Evolutionary conservation across 2,888 invertebrate species (phyloP).

Genomic region (Hyppa rectilinea): DNA sequence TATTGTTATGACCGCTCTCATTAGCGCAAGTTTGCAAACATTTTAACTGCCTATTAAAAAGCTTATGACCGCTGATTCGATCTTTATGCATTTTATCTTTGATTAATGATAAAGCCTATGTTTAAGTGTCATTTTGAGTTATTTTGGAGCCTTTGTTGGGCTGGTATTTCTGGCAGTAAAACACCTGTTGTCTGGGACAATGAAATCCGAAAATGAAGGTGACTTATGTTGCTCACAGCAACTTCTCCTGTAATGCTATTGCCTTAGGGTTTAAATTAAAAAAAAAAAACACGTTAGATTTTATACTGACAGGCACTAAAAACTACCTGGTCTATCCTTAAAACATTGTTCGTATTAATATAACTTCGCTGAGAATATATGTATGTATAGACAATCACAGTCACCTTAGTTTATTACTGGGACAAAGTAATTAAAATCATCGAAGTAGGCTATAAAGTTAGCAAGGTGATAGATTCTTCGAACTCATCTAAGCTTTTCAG

Average conservation of each 20-base stretch:
- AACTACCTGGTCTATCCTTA: no score
- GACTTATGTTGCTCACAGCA: not conserved
- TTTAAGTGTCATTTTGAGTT: conserved; percentile 21
- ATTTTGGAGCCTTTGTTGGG: not conserved
- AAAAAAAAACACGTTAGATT: not conserved
- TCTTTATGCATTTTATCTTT: conserved; percentile 61
- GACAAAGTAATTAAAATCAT: conserved; percentile 27
- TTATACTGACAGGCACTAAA: no score
- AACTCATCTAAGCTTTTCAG: not conserved
- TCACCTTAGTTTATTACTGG: not conserved
- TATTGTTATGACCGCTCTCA: conserved; percentile 60
- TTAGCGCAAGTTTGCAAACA: conserved; percentile 63
- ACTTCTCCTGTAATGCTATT: not conserved
- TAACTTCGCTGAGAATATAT: not conserved
- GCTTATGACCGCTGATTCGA: conserved; percentile 58
- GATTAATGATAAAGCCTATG: conserved; percentile 54
- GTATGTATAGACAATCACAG: no score
- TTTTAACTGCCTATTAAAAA: conserved; percentile 64
- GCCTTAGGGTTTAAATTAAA: not conserved
- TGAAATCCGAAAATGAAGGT: not conserved
- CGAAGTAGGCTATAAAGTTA: conserved; percentile 8
- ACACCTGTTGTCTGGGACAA: not conserved
- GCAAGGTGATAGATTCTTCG: conserved; percentile 1
- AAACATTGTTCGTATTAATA: not conserved
- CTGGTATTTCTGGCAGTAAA: not conserved